Percentiles rank a stretch among this genome's conserved stretches.
phyloP scores from a whole-genome alignment of 2,113 vertebrate genomes.

The Melozone crissalis region DNA sequence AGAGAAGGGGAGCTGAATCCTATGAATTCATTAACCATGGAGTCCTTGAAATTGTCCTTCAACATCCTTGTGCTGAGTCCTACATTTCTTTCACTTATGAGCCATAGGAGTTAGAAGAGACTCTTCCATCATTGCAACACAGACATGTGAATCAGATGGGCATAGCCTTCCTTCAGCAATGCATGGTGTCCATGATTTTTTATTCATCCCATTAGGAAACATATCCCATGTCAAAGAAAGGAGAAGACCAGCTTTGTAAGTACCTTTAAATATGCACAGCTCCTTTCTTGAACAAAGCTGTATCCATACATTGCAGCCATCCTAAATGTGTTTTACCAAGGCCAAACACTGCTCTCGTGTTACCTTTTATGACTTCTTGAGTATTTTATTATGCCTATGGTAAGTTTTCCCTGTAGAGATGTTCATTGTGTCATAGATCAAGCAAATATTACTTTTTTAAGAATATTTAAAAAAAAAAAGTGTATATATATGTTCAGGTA shows the following conservation, averaged over 20 bases:
- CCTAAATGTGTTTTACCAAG: conserved; percentile 43
- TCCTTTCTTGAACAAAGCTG: conserved; percentile 40
- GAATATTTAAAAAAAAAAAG: background rate
- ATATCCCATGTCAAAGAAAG: conserved; percentile 22
- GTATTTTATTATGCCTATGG: conserved; percentile 51
- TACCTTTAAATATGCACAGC: conserved; percentile 51
- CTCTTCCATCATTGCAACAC: background rate
- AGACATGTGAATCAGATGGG: background rate
- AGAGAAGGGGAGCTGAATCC: background rate
- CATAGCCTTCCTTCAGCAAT: conserved; percentile 28
- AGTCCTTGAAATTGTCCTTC: conserved; percentile 16
- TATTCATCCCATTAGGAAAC: conserved; percentile 12
- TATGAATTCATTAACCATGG: conserved; percentile 20
- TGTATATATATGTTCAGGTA: conserved; percentile 51
- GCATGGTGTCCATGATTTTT: conserved; percentile 9
- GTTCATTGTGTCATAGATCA: conserved; percentile 65
- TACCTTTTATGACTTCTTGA: conserved; percentile 53
- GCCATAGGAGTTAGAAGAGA: conserved; percentile 23
- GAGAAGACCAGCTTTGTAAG: conserved; percentile 44
- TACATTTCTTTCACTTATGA: conserved; percentile 20
- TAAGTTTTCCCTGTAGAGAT: conserved; percentile 44
- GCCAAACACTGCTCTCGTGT: conserved; percentile 41
- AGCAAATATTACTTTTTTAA: conserved; percentile 64
- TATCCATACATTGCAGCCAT: conserved; percentile 33
- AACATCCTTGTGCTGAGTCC: background rate